These are phyloP conservation scores for Coturnix japonica DNA, from an alignment of 2,113 vertebrate genomes.

Conservation along the genomic window DNA sequence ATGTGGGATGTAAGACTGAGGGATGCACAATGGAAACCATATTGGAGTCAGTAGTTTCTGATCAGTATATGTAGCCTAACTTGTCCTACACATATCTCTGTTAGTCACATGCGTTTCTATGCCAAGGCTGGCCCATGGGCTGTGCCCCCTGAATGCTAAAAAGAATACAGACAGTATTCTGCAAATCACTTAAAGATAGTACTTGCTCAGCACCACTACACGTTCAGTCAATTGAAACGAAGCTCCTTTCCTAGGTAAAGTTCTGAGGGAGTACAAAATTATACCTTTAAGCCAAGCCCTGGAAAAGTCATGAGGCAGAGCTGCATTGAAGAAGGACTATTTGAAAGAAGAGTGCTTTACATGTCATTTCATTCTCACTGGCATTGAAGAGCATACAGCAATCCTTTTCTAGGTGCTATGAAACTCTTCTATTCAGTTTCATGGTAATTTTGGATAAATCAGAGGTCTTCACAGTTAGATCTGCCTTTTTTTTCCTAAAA, in stretches of 20 bases:
- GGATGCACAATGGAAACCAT: background rate
- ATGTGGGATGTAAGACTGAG: background rate
- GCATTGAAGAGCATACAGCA: background rate
- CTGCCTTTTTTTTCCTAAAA: background rate
- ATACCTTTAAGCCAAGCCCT: background rate
- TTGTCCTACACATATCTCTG: accelerated
- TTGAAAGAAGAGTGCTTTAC: background rate
- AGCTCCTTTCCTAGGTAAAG: background rate
- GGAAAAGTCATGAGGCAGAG: background rate
- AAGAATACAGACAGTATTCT: background rate
- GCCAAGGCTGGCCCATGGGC: background rate
- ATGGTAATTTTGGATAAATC: background rate
- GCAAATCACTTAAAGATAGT: background rate
- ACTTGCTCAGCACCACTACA: background rate
- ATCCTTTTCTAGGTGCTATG: background rate
- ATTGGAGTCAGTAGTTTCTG: background rate
- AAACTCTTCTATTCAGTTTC: background rate
- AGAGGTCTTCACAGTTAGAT: background rate
- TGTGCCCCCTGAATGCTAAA: background rate
- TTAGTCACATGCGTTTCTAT: background rate
- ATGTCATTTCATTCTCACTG: background rate
- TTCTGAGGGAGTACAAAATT: background rate
- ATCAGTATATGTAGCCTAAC: background rate
- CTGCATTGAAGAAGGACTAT: background rate
- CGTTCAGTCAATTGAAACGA: accelerated